phyloP scores from a whole-genome alignment of 2,113 vertebrate species.

The Orycteropus afer region DNA sequence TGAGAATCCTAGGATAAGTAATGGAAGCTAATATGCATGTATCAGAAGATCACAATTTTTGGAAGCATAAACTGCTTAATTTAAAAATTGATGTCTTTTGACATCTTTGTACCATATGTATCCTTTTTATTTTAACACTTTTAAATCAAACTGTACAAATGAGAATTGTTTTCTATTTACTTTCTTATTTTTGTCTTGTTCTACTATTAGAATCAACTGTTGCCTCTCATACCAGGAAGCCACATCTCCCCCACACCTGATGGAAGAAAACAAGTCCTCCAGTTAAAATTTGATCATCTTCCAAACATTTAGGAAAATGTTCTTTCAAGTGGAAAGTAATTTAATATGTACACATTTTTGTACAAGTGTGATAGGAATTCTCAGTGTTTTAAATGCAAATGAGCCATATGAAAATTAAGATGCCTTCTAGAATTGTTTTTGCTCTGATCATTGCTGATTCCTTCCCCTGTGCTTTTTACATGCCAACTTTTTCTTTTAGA shows the following conservation, averaged over 20 bases:
- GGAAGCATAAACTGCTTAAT: constrained; percentile 12
- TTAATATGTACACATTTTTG: constrained; percentile 66
- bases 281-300: constrained; percentile 82
- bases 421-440: constrained; percentile 64
- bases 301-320: constrained; percentile 82
- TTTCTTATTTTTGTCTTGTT: constrained; percentile 74
- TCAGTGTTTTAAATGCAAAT: constrained; percentile 70
- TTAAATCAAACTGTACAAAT: constrained; percentile 11
- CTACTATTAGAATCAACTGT: constrained; percentile 79
- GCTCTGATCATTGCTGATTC: constrained; percentile 51
- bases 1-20: constrained; percentile 1
- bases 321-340: constrained; percentile 64
- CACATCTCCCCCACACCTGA: constrained; percentile 81
- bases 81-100: constrained; percentile 43
- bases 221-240: constrained; percentile 82
- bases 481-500: constrained; percentile 64
- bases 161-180: constrained; percentile 61
- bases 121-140: constrained; percentile 13
- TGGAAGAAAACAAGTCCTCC: constrained; percentile 82
- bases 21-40: background rate
- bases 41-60: constrained; percentile 42
- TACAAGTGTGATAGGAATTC: constrained; percentile 55
- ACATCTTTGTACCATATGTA: background rate
- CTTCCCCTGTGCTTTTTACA: constrained; percentile 45
- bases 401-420: constrained; percentile 68